Conservation (phyloP, 1,140 invertebrate species). For the Mamestra configurata region DNA sequence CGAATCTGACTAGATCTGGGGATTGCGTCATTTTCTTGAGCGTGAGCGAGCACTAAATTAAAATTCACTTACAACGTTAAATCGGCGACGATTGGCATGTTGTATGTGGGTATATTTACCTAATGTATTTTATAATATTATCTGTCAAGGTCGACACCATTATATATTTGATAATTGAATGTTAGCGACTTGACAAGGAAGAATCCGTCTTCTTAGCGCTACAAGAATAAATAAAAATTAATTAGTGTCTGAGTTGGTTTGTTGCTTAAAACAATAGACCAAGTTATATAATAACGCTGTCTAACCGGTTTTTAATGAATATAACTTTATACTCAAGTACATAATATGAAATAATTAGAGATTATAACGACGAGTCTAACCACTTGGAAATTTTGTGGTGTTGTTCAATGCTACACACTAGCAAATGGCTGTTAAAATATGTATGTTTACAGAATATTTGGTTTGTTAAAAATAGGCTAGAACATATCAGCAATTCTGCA, state of each 20-base stretch:
- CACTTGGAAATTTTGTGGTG: not conserved
- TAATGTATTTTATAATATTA: slow-evolving; percentile 48
- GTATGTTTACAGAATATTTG: not conserved
- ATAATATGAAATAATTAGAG: not conserved
- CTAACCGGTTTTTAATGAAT: slow-evolving; percentile 22
- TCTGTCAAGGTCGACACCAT: slow-evolving; percentile 39
- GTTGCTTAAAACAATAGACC: slow-evolving; percentile 9
- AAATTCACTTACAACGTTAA: slow-evolving; percentile 41
- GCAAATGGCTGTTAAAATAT: not conserved
- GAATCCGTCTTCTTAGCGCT: not conserved
- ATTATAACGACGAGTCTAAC: not conserved
- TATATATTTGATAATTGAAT: slow-evolving; percentile 37
- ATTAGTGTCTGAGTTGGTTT: not conserved
- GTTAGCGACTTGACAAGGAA: slow-evolving; percentile 24
- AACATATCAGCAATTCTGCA: not conserved
- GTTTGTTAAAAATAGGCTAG: not conserved
- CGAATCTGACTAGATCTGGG: slow-evolving; percentile 53
- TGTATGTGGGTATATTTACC: slow-evolving; percentile 17
- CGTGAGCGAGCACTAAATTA: slow-evolving; percentile 58
- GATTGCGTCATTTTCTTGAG: slow-evolving; percentile 64
- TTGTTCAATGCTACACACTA: not conserved
- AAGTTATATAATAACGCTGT: slow-evolving; percentile 16
- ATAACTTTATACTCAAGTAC: not conserved
- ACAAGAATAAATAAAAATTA: slow-evolving; percentile 14
- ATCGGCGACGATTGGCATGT: slow-evolving; percentile 47